Conservation (phyloP, 1,140 invertebrate species). For the Parapsyche elsis region DNA sequence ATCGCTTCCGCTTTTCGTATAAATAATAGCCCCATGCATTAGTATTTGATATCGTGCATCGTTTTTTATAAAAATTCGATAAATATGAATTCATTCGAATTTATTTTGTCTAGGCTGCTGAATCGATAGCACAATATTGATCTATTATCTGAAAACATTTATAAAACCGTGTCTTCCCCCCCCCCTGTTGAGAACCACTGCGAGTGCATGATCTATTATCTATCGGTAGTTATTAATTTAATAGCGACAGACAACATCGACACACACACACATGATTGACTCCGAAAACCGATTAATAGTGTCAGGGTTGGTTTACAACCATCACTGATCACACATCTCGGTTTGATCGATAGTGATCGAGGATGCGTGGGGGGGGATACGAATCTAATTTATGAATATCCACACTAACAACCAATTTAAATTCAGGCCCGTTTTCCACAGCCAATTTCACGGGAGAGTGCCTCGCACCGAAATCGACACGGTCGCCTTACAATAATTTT, state of each 20-base stretch:
- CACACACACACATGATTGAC: no score
- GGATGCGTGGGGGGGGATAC: background rate
- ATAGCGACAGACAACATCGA: conserved; percentile 11
- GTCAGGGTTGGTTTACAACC: no score
- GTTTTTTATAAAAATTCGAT: no score
- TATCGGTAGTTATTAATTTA: background rate
- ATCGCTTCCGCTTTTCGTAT: no score
- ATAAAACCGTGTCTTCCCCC: no score
- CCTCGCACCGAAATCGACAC: conserved; percentile 15
- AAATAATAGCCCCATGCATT: no score
- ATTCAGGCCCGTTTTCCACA: conserved; percentile 27
- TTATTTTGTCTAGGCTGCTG: no score
- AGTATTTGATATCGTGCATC: no score
- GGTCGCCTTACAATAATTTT: conserved; percentile 5
- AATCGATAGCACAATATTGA: no score
- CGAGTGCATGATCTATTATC: background rate
- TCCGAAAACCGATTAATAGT: background rate
- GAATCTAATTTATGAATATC: conserved; percentile 37
- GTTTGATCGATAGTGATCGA: background rate
- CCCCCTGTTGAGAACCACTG: no score
- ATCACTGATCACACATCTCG: background rate
- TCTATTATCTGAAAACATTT: no score
- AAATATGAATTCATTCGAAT: no score
- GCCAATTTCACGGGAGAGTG: conserved; percentile 36
- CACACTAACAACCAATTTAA: conserved; percentile 34